Evolutionary conservation across 2,113 vertebrate species (phyloP), one percentile per base, ranked within the genome.

Genomic region (Barbus barbus): DNA sequence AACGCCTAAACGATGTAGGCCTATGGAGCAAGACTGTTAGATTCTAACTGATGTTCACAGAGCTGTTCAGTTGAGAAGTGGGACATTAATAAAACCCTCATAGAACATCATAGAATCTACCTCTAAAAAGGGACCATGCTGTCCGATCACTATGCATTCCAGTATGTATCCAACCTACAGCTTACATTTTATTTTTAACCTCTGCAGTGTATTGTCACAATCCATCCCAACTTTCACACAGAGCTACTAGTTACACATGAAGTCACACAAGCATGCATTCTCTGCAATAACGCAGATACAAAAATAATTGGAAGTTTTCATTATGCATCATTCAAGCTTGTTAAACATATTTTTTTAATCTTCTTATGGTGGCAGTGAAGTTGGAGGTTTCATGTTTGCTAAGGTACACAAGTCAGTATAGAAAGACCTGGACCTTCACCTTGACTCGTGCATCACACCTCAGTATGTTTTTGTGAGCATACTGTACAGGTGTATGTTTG

Each of bases 101-200:
- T 3, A 76, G 53, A 78, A 78, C 22, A 78, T 78, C 53, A 38
- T 60, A 60, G 76, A 78, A n/a, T 78, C 76, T 78, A 61, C 33
- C 76, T 78, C 56, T 78, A 36, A 60, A 78, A 78, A 78, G 76
- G 76, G 76, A 78, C 22, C 22, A 78, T 26, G 51, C 33, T 78
- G 20, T 78, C 22, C 12, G 8, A n/a, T 38, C 22, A 5, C 22
- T 61, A 41, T n/a, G 48, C 28, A 53, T 56, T 77, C 28, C 26
- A 76, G 73, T 53, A 76, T 53, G 24, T 76, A 77, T 51, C 46
- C 12, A n/a, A 73, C 38, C 13, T 58, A 13, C 9, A 28, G 28
- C 28, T 51, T 53, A 22, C 3, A 33, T 48, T 53, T 76, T 53
- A 20, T 22, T 76, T 53, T 20, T 13, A 16, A 31, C 28, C 24